phyloP scores from a whole-genome alignment of 2,888 invertebrate genomes.

The Phragmatobia fuliginosa region DNA sequence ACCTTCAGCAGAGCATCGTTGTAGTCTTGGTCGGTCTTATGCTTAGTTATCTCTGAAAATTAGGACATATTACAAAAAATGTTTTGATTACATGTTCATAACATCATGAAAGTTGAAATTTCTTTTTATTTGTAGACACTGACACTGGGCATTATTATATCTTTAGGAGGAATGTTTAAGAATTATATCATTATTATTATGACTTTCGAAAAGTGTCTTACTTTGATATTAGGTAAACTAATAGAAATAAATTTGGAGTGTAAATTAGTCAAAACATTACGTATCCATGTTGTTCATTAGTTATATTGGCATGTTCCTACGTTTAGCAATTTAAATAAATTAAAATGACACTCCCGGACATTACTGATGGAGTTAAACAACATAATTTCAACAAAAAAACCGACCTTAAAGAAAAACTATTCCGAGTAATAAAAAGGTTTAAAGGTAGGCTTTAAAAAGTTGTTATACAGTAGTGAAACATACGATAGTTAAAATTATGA shows the following conservation, averaged over 20 bases:
- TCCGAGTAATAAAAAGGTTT: too few species aligned
- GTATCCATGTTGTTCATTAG: background rate
- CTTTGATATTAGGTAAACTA: too few species aligned
- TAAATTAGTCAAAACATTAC: too few species aligned
- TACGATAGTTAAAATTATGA: background rate
- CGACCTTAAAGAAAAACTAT: too few species aligned
- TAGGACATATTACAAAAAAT: background rate
- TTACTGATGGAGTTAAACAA: too few species aligned
- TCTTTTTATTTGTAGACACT: too few species aligned
- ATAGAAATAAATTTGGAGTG: too few species aligned
- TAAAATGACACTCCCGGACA: background rate
- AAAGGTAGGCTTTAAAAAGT: background rate
- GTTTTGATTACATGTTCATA: background rate
- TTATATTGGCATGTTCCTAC: background rate
- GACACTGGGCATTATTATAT: too few species aligned
- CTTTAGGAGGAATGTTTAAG: too few species aligned
- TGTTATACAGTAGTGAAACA: background rate
- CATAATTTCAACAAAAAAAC: too few species aligned
- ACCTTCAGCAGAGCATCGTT: constrained; percentile 76
- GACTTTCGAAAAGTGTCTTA: too few species aligned
- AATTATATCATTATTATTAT: too few species aligned
- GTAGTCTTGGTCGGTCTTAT: constrained; percentile 71
- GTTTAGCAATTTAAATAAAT: background rate
- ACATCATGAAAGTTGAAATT: background rate
- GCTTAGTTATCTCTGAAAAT: constrained; percentile 64